These are phyloP conservation scores for Theristus sp. DNA, from an alignment of 2,888 invertebrate species.

Conservation along the genomic window DNA sequence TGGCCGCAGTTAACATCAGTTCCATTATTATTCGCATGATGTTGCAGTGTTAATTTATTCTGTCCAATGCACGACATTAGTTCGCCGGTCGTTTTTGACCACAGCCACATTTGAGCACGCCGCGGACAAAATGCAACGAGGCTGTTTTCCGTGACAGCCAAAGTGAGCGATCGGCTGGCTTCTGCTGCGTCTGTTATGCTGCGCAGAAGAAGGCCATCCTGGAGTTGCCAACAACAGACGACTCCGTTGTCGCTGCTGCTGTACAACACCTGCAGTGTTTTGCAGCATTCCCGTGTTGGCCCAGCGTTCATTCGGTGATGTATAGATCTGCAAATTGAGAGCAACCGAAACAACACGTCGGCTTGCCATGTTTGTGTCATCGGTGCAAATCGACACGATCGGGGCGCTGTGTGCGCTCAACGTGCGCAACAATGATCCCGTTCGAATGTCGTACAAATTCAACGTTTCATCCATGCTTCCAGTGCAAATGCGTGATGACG, in stretches of 20 bases:
- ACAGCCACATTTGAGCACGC: background rate
- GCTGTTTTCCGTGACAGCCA: too few relatives aligned
- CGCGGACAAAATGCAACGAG: too few relatives aligned
- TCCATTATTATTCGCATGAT: too few relatives aligned
- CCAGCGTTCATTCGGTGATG: too few relatives aligned
- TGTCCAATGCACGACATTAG: too few relatives aligned
- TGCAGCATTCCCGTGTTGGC: constrained; percentile 5
- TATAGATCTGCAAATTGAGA: too few relatives aligned
- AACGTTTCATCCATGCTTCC: constrained; percentile 12
- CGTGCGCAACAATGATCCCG: constrained; percentile 11
- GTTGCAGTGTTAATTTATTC: too few relatives aligned
- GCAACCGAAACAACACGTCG: too few relatives aligned
- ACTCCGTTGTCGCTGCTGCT: constrained; percentile 18
- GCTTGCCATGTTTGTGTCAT: too few relatives aligned
- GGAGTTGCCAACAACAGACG: constrained; percentile 21
- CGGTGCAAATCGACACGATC: constrained; percentile 11
- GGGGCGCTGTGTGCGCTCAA: constrained; percentile 18
- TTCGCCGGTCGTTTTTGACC: background rate
- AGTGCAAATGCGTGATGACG: constrained; percentile 6
- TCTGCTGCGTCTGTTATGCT: constrained; percentile 2
- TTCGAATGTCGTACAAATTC: constrained; percentile 14
- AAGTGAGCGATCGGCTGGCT: background rate
- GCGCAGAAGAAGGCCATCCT: constrained; percentile 8
- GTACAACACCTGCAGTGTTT: constrained; percentile 12
- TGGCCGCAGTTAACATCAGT: too few relatives aligned